phyloP scores from a whole-genome alignment of 2,888 invertebrate species.

The Noctua fimbriata region DNA sequence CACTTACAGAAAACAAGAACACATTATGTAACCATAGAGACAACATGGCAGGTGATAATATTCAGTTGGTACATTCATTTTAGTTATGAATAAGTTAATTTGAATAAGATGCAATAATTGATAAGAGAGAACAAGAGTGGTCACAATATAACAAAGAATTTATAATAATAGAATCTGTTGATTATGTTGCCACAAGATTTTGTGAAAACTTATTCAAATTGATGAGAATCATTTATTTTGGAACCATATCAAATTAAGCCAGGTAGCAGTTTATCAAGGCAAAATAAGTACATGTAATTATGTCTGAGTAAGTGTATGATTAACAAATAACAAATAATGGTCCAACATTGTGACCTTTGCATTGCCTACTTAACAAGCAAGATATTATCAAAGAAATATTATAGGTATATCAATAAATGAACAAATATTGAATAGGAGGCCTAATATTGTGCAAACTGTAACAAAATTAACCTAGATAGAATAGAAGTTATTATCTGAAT shows the following conservation, averaged over 20 bases:
- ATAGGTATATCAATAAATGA: slow-evolving; percentile 10
- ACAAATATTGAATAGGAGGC: slow-evolving; percentile 5
- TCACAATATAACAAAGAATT: slow-evolving; percentile 12
- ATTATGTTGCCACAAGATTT: background rate
- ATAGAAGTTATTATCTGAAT: background rate
- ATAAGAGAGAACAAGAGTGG: background rate
- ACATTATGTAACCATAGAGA: slow-evolving; percentile 40
- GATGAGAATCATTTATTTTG: background rate
- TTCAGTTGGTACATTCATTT: background rate
- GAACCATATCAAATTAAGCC: background rate
- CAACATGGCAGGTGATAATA: slow-evolving; percentile 24
- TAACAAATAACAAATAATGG: slow-evolving; percentile 24
- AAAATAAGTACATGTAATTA: background rate
- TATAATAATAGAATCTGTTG: background rate
- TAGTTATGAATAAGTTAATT: background rate
- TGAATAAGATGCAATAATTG: background rate
- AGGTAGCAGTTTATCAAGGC: background rate
- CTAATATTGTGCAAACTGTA: background rate
- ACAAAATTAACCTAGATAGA: background rate
- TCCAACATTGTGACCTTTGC: background rate
- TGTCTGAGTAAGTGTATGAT: background rate
- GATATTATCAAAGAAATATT: background rate
- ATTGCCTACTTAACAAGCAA: background rate
- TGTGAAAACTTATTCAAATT: background rate
- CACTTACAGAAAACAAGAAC: slow-evolving; percentile 8